Evolutionary conservation across 2,797 vertebrate species (phyloP).

Genomic region (Xiphorhynchus erythropygius): DNA sequence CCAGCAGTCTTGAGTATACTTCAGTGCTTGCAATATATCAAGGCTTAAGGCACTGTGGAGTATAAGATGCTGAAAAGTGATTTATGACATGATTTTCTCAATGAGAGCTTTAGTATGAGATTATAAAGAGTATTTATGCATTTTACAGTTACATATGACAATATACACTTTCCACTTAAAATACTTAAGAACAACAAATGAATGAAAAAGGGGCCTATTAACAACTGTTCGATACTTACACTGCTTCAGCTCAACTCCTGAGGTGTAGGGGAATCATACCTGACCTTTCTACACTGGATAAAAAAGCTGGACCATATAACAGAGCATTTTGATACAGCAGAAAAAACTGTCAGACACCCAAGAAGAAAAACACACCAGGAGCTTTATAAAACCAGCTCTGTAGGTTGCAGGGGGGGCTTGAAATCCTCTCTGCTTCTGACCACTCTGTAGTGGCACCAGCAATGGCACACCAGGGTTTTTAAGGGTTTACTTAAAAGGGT

Average conservation of each 20-base stretch:
- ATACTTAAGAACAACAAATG: not conserved
- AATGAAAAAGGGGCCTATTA: not conserved
- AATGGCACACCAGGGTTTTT: not conserved
- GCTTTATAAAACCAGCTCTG: not conserved
- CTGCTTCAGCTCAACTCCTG: not conserved
- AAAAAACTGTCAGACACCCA: not conserved
- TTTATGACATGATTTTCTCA: not conserved
- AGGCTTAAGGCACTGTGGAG: not conserved
- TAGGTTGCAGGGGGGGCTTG: not conserved
- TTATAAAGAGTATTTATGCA: not conserved
- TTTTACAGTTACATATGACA: not conserved
- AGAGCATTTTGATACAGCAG: not conserved
- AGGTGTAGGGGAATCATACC: not conserved
- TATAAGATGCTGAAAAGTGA: not conserved
- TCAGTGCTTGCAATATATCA: not conserved
- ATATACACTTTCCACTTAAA: not conserved
- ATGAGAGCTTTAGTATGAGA: not conserved
- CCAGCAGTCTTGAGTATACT: not conserved
- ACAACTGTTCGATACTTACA: not conserved
- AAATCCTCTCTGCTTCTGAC: not conserved
- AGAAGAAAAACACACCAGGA: not conserved
- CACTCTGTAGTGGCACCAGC: not conserved
- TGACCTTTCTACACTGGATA: not conserved
- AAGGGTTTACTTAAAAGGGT: not conserved
- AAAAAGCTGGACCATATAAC: not conserved